Evolutionary conservation across 2,797 vertebrate genomes (phyloP).

Genomic region (Eulemur rubriventer): DNA sequence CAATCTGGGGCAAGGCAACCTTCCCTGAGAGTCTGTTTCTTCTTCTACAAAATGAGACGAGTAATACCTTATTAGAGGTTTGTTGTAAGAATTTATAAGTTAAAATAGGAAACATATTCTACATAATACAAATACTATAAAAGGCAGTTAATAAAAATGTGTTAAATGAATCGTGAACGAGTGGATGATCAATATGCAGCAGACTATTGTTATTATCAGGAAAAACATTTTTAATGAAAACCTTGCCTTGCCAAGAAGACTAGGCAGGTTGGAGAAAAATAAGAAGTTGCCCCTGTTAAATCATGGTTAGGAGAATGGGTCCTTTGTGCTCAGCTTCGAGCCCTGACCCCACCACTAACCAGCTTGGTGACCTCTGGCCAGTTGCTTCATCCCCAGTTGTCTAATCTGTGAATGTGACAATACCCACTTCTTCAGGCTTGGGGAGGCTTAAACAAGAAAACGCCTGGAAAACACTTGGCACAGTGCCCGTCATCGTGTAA

Average conservation of each 20-base stretch:
- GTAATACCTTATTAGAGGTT: not conserved
- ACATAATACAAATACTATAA: not conserved
- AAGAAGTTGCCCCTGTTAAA: not conserved
- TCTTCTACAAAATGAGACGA: not conserved
- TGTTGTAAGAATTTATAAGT: not conserved
- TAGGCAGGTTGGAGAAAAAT: not conserved
- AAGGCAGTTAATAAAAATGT: not conserved
- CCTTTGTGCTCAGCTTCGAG: not conserved
- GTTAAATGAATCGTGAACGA: not conserved
- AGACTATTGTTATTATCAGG: not conserved
- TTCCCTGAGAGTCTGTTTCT: not conserved
- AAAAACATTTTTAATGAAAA: conserved; percentile 35
- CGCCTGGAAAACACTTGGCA: not conserved
- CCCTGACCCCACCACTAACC: not conserved
- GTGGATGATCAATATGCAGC: not conserved
- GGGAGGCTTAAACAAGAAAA: not conserved
- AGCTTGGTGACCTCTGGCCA: not conserved
- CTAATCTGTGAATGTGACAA: not conserved
- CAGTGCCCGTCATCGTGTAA: not conserved
- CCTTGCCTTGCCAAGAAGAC: not conserved
- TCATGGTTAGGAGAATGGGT: not conserved
- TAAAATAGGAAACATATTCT: not conserved
- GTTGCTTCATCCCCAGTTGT: not conserved
- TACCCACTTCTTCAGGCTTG: not conserved
- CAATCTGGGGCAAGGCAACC: not conserved